phyloP scores from a whole-genome alignment of 2,888 invertebrate genomes.

The Lobophora halterata region DNA sequence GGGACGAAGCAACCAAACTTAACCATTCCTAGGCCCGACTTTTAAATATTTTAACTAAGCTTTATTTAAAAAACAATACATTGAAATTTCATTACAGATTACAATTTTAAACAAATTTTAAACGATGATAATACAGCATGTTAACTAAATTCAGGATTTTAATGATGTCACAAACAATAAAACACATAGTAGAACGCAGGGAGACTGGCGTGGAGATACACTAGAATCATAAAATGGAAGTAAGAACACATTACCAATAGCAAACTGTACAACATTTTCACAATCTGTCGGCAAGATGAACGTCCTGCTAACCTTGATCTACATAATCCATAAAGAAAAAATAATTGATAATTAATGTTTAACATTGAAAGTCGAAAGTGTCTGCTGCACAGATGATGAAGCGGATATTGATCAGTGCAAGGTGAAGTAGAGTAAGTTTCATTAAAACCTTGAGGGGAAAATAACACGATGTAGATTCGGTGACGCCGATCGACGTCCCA shows the following conservation, averaged over 20 bases:
- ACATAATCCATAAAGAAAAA: conserved; percentile 4
- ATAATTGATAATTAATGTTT: conserved; percentile 2
- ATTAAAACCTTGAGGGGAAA: conserved; percentile 6
- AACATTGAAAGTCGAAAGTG: conserved; percentile 1
- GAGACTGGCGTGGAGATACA: conserved; percentile 29
- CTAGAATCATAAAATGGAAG: conserved; percentile 30
- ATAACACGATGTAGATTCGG: conserved; percentile 9
- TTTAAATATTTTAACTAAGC: too few relatives aligned
- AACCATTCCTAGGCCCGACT: too few relatives aligned
- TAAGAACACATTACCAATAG: conserved; percentile 28
- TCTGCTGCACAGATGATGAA: not conserved
- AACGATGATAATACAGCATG: too few relatives aligned
- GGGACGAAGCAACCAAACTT: too few relatives aligned
- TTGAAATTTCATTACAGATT: too few relatives aligned
- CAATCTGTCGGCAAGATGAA: conserved; percentile 18
- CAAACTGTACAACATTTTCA: conserved; percentile 26
- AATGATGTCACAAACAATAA: conserved; percentile 27
- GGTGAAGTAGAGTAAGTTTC: conserved; percentile 6
- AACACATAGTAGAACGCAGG: conserved; percentile 30
- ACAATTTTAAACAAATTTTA: too few relatives aligned
- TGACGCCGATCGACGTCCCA: conserved; percentile 10
- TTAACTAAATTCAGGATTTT: too few relatives aligned
- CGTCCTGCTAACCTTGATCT: conserved; percentile 23
- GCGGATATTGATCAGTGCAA: conserved; percentile 1
- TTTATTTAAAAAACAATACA: too few relatives aligned